Evolutionary conservation across 2,797 vertebrate genomes (phyloP), one percentile per base, ranked within the genome.

Genomic region (Trachurus trachurus): DNA sequence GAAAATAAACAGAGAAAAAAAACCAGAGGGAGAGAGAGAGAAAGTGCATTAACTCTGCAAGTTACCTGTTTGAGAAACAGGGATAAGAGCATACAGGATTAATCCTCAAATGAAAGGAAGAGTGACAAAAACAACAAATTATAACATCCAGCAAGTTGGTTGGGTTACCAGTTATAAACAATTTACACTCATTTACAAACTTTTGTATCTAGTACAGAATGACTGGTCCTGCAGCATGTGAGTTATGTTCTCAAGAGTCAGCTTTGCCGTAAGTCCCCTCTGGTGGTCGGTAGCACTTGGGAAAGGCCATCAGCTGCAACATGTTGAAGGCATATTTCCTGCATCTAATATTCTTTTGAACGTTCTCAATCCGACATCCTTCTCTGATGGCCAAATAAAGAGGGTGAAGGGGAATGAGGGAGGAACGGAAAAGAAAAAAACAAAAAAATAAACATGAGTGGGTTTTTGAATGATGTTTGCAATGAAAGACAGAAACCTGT

Each of bases 281-380:
- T 9, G 98, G 98, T 84, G 98, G 98, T 88, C 98, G 94, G 96
- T 99, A 99, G 96, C 92, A 96, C 96, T 98, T 99, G 89, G 98
- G 98, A 91, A 99, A 99, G 91, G 97, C 97, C 97, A 99, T 97
- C 96, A 99, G 97, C 93, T 99, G 98, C 89, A 99, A 95, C 94
- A 97, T 95, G 97, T 99, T 99, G 97, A 99, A 99, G 93, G 98
- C 98, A 93, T 99, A 99, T 90, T 99, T 99, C 94, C 98, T 97
- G 96, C 98, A 97, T 94, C 94, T 97, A 94, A 99, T 96, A 94
- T 99, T 99, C 97, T 99, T 99, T 96, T 98, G 95, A 86, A 98
- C 98, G 93, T 99, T 99, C 92, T 99, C 98, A 97, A 99, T 99
- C 93, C 98, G 98, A 96, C 98, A 99, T 96, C 98, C 98, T 96